Percentiles rank a stretch among this genome's conserved stretches.
Evolutionary conservation across 23 tunicate species (phyloP).

Genomic region (Diplosoma virens): DNA sequence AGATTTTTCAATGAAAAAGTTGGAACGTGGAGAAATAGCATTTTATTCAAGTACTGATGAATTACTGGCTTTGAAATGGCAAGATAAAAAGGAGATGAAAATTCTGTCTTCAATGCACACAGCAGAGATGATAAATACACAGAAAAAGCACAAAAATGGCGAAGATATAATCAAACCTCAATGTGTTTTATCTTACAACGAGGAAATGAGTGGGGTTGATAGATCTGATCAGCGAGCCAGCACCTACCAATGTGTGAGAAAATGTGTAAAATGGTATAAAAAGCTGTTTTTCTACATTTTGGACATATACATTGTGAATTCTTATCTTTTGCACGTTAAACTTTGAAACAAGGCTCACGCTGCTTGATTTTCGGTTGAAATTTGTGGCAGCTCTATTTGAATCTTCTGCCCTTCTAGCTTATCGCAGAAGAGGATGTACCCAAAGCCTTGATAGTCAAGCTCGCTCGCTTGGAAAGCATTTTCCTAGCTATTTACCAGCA

Average conservation of each 20-base stretch:
- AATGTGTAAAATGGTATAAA: constrained; percentile 16
- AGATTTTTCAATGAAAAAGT: not conserved
- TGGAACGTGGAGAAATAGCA: constrained; percentile 4
- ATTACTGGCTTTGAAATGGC: constrained; percentile 11
- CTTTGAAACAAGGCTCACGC: not conserved
- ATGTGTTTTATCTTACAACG: constrained; percentile 12
- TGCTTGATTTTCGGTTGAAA: constrained; percentile 3
- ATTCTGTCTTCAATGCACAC: constrained; percentile 9
- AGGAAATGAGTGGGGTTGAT: constrained; percentile 14
- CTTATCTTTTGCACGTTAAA: not conserved
- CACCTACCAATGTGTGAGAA: constrained; percentile 7
- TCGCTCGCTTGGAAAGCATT: constrained; percentile 9
- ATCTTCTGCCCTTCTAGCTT: constrained; percentile 2
- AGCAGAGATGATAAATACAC: constrained; percentile 6
- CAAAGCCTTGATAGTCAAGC: constrained; percentile 6
- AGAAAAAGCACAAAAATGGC: constrained; percentile 1
- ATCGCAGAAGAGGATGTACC: constrained; percentile 18
- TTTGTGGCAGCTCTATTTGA: not conserved
- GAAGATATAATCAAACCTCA: constrained; percentile 11
- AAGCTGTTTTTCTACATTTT: constrained; percentile 12
- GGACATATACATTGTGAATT: constrained; percentile 17
- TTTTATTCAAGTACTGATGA: not conserved
- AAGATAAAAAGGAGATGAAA: constrained; percentile 21
- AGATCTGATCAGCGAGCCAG: constrained; percentile 5
- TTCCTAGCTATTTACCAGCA: not conserved